Percentiles rank a stretch among this genome's conserved stretches.
These are phyloP conservation scores for Drosophila malerkotliana DNA, from an alignment of 1,140 invertebrate genomes.

Conservation along the genomic window DNA sequence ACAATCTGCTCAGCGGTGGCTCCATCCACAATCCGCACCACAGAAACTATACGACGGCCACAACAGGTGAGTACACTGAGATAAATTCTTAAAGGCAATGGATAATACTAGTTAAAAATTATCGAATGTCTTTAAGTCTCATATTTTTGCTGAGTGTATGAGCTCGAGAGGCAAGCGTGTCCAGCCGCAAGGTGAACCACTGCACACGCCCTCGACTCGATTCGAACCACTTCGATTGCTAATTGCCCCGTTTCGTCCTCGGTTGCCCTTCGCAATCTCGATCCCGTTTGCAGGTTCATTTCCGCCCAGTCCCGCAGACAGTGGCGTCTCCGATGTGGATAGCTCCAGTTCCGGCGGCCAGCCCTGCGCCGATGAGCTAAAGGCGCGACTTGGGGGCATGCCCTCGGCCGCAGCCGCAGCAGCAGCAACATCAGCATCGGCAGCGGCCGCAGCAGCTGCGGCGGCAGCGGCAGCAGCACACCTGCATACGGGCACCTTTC, in stretches of 20 bases:
- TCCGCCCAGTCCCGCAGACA: constrained; percentile 98
- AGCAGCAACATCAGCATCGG: constrained; percentile 38
- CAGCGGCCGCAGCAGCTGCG: constrained; percentile 61
- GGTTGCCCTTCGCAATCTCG: constrained; percentile 2
- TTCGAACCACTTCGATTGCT: constrained; percentile 27
- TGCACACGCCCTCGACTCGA: constrained; percentile 59
- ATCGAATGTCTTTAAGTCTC: background rate
- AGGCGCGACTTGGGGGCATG: constrained; percentile 89
- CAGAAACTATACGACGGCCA: constrained; percentile 82
- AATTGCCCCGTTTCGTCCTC: constrained; percentile 35
- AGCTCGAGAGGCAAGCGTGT: constrained; percentile 32
- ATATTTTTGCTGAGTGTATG: constrained; percentile 23
- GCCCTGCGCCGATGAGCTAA: constrained; percentile 93
- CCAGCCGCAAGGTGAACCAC: constrained; percentile 60
- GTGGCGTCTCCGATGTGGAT: constrained; percentile 98
- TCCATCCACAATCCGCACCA: constrained; percentile 83
- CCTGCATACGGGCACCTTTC: constrained; percentile 81
- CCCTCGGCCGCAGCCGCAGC: constrained; percentile 57
- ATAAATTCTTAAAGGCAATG: background rate
- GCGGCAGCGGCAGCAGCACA: constrained; percentile 70
- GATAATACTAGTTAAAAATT: background rate
- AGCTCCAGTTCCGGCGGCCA: constrained; percentile 94
- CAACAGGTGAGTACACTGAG: constrained; percentile 75
- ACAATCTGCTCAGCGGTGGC: constrained; percentile 82
- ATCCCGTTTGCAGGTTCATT: constrained; percentile 89